phyloP scores from a whole-genome alignment of 2,113 vertebrate genomes.

The Apteryx mantelli region DNA sequence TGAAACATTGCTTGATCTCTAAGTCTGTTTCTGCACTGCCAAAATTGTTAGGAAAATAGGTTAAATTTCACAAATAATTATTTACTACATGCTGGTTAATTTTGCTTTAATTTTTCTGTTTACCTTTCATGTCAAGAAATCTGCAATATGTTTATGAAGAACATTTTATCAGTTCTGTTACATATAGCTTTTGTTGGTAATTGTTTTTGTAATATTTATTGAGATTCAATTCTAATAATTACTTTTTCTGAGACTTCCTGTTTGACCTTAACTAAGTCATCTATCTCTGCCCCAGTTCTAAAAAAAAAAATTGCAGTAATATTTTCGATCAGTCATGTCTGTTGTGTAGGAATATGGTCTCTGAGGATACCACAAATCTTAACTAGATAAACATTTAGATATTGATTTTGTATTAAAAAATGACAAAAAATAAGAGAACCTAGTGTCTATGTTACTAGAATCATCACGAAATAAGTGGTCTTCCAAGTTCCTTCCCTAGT shows the following conservation, averaged over 20 bases:
- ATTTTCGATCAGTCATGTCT: background rate
- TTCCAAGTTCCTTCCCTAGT: background rate
- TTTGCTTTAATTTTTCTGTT: background rate
- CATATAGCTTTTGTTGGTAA: background rate
- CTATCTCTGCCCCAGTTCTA: background rate
- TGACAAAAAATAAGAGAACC: background rate
- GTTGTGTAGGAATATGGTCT: background rate
- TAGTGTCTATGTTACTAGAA: background rate
- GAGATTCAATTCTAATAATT: background rate
- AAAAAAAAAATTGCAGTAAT: background rate
- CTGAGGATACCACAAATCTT: background rate
- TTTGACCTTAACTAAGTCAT: background rate
- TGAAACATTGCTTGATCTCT: background rate
- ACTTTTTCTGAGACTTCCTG: background rate
- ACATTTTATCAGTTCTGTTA: background rate
- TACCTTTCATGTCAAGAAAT: background rate
- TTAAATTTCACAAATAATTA: background rate
- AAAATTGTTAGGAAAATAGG: background rate
- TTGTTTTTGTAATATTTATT: background rate
- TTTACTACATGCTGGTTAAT: background rate
- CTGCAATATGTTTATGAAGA: background rate
- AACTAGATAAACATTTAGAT: background rate
- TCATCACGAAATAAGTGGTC: background rate
- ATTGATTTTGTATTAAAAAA: background rate
- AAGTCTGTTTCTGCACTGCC: background rate